Base-by-base conservation (phyloP, 2,888 invertebrate genomes). In the Harpalus rufipes region DNA sequence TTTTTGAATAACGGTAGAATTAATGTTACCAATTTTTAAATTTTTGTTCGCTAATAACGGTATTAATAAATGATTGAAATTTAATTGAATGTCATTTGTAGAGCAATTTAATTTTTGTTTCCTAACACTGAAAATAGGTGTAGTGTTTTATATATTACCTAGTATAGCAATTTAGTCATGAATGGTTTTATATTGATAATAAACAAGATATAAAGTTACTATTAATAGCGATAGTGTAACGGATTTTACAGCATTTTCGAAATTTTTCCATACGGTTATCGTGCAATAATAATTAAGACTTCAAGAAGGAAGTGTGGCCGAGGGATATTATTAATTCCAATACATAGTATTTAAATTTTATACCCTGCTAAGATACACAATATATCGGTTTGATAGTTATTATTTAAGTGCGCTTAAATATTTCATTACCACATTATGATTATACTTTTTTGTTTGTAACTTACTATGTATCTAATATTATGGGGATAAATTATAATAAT, bases 51-150 rank as follows among this genome's bases (percentile, higher is more conserved):
- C 44, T 41, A 41, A 41, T 72, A 41, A 72, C 72, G 72, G 39
- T 72, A 72, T 72, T 41, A n/a, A 44, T 44, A 72, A 72, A 72
- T 16, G 14, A n/a, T n/a, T 72, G 16, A 72, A 41, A 72, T 72
- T 39, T 32, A 41, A 72, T 72, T 39, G n/a, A 39, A 72, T 41
- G 14, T 72, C 14, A n/a, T 72, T 72, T 72, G 63, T 25, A 63
- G 59, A 21, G 63, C 25, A 63, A 25, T 63, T 63, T 21, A 21
- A 63, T 21, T 63, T 63, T 63, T 63, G 63, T 63, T 63, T 16
- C 8, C 18, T 12, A 21, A 8, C 59, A 63, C 10, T 61, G 18
- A 18, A 63, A 63, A 63, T 63, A 63, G 25, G 21, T 63, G 63
- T 25, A 63, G 21, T 63, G 25, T 63, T 63, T 63, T 63, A 63